phyloP scores from a whole-genome alignment of 2,888 invertebrate genomes.

The Flexamia atlantica region DNA sequence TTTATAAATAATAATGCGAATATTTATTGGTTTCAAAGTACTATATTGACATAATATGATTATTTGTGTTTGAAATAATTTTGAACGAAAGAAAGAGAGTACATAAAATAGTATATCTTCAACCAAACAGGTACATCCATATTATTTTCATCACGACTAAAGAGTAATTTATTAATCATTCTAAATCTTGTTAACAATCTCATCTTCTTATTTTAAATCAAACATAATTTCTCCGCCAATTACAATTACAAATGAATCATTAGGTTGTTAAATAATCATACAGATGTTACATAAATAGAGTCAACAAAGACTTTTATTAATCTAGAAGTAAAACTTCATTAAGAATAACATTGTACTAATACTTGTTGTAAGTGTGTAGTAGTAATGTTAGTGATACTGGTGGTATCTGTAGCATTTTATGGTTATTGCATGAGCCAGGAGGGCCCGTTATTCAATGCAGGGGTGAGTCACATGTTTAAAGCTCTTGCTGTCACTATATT shows the following conservation, averaged over 20 bases:
- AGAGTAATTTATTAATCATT: too few species aligned
- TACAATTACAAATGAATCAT: neutral
- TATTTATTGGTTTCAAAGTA: too few species aligned
- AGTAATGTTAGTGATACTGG: conserved; percentile 9
- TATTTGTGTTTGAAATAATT: too few species aligned
- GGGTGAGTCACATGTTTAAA: conserved; percentile 54
- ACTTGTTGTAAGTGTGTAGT: neutral
- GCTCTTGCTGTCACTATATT: conserved; percentile 45
- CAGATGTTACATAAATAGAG: neutral
- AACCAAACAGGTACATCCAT: too few species aligned
- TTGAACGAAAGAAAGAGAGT: too few species aligned
- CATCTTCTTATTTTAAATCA: too few species aligned
- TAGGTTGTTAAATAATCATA: neutral
- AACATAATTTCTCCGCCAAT: neutral
- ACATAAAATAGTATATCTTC: too few species aligned
- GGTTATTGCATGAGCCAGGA: neutral
- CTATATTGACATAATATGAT: too few species aligned
- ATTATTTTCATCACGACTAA: too few species aligned
- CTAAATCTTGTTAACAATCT: too few species aligned
- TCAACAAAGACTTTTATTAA: neutral
- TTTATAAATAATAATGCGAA: too few species aligned
- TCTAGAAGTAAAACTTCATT: neutral
- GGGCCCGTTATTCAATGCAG: conserved; percentile 48
- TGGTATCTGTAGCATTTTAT: neutral
- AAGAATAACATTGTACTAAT: neutral